These are phyloP conservation scores for Tenodera sinensis DNA, from an alignment of 2,888 invertebrate species.

Conservation along the genomic window DNA sequence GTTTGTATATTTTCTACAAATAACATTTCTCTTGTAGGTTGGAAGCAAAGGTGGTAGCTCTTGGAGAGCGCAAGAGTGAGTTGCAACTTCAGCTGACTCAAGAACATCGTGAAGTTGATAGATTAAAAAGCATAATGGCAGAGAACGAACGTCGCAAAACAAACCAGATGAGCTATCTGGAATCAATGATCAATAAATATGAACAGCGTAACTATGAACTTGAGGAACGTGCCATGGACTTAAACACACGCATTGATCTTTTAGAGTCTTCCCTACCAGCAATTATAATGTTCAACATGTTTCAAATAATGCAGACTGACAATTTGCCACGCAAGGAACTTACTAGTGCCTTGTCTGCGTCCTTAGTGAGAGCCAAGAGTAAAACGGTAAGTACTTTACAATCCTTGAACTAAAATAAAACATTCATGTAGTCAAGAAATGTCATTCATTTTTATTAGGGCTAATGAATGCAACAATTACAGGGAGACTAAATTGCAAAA, in stretches of 20 bases:
- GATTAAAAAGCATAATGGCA: constrained; percentile 33
- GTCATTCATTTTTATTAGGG: too few species aligned
- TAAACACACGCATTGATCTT: constrained; percentile 53
- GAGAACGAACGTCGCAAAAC: constrained; percentile 39
- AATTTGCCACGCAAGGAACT: background rate
- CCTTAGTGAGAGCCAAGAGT: background rate
- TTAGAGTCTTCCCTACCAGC: constrained; percentile 61
- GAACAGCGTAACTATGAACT: constrained; percentile 52
- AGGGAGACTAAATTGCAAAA: too few species aligned
- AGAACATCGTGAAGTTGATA: constrained; percentile 35
- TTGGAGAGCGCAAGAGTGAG: constrained; percentile 39
- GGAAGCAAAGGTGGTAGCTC: constrained; percentile 39
- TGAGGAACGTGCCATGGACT: constrained; percentile 52
- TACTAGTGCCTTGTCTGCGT: background rate
- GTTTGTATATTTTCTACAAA: too few species aligned
- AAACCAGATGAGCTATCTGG: constrained; percentile 46
- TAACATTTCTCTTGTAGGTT: constrained; percentile 35
- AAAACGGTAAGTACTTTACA: background rate
- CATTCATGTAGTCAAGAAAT: too few species aligned
- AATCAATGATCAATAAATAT: constrained; percentile 52
- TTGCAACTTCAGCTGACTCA: constrained; percentile 39
- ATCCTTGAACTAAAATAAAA: too few species aligned
- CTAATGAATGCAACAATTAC: too few species aligned
- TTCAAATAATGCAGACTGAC: constrained; percentile 45
- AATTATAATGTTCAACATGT: constrained; percentile 58